Conservation (phyloP, 2,113 vertebrate species). For the Prionailurus bengalensis region DNA sequence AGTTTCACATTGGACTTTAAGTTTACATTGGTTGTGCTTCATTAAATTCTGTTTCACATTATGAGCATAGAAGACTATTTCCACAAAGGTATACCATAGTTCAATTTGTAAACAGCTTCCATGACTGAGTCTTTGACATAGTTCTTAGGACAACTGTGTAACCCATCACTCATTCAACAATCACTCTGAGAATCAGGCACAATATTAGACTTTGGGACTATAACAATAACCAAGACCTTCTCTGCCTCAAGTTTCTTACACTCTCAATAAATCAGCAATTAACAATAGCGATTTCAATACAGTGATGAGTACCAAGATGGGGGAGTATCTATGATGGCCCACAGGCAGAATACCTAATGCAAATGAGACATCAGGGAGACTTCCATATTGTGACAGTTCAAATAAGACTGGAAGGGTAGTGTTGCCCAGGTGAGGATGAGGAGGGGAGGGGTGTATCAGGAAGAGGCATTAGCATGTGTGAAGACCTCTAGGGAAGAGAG, state of each 20-base stretch:
- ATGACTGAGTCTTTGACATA: neutral
- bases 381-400: neutral
- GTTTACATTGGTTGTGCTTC: neutral
- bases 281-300: neutral
- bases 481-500: neutral
- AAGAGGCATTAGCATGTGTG: neutral
- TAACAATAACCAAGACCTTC: neutral
- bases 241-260: neutral
- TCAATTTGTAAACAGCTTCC: neutral
- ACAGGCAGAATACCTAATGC: neutral
- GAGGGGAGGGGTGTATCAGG: neutral
- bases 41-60: neutral
- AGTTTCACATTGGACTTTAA: neutral
- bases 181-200: neutral
- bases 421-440: neutral
- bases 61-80: neutral
- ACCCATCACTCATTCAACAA: neutral
- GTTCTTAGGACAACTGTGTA: neutral
- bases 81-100: neutral
- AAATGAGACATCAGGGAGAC: neutral
- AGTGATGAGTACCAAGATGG: neutral
- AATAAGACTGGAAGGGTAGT: neutral
- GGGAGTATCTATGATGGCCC: neutral
- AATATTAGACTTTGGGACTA: neutral
- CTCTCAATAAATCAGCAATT: neutral